These are phyloP conservation scores for Pelodytes ibericus DNA, from an alignment of 2,797 vertebrate genomes.

Conservation along the genomic window DNA sequence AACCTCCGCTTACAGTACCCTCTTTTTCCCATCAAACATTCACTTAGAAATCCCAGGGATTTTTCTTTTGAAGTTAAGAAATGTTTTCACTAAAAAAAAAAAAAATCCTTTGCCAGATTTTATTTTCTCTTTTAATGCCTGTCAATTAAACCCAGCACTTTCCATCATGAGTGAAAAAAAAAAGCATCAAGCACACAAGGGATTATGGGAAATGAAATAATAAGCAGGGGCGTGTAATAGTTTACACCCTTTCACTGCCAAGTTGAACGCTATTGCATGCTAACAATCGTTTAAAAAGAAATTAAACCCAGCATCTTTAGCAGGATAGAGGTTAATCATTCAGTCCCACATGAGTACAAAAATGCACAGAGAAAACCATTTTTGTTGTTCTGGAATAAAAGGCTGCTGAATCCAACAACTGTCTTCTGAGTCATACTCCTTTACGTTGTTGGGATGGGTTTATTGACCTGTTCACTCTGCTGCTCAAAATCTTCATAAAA, in stretches of 20 bases:
- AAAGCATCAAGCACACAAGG: constrained; percentile 23
- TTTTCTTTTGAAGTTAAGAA: constrained; percentile 46
- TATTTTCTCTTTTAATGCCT: constrained; percentile 32
- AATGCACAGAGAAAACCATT: constrained; percentile 1
- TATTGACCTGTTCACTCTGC: no score
- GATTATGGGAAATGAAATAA: constrained; percentile 40
- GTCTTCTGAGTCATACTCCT: constrained; percentile 11
- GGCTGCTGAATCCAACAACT: not conserved
- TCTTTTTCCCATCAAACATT: constrained; percentile 21
- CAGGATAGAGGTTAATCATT: not conserved
- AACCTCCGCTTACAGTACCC: constrained; percentile 13
- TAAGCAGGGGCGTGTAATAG: not conserved
- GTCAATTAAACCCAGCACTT: constrained; percentile 51
- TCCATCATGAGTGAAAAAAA: constrained; percentile 36
- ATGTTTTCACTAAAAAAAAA: no score
- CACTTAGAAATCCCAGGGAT: constrained; percentile 37
- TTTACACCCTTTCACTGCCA: not conserved
- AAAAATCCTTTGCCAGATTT: constrained; percentile 38
- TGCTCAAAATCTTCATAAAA: not conserved
- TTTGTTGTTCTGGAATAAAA: constrained; percentile 9
- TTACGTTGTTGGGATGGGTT: no score
- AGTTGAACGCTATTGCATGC: not conserved
- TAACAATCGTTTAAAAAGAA: not conserved
- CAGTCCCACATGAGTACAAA: not conserved
- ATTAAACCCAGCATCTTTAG: not conserved